phyloP scores from a whole-genome alignment of 1,140 invertebrate genomes.

The Drosophila sulfurigaster region DNA sequence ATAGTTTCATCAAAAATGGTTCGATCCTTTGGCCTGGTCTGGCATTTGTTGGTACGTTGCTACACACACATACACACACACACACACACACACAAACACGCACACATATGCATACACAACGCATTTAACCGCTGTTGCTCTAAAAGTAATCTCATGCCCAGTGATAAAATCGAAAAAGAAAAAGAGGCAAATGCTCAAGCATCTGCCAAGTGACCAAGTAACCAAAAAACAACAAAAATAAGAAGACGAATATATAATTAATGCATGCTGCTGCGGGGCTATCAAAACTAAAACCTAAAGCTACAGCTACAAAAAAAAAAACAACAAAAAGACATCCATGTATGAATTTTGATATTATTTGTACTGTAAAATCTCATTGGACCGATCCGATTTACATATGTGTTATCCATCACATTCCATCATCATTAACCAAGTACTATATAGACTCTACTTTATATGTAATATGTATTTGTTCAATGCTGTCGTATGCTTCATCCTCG shows the following conservation, averaged over 20 bases:
- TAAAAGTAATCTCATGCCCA: slow-evolving; percentile 46
- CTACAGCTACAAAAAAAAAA: neutral
- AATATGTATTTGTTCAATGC: neutral
- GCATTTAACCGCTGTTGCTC: slow-evolving; percentile 15
- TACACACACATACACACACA: slow-evolving; percentile 9
- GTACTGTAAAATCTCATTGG: slow-evolving; percentile 38
- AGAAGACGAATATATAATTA: neutral
- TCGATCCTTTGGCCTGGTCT: slow-evolving; percentile 7
- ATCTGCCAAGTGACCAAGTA: slow-evolving; percentile 37
- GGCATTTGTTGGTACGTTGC: slow-evolving; percentile 32
- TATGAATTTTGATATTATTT: slow-evolving; percentile 43
- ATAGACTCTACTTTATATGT: neutral
- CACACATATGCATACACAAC: neutral
- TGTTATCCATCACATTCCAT: slow-evolving; percentile 18
- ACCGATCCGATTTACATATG: neutral
- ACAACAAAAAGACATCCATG: neutral
- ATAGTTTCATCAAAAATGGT: too few species aligned
- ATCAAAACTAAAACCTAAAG: slow-evolving; percentile 12
- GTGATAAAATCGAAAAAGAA: slow-evolving; percentile 36
- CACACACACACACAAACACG: neutral
- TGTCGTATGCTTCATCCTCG: slow-evolving; percentile 26
- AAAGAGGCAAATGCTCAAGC: slow-evolving; percentile 30
- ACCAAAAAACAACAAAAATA: slow-evolving; percentile 32
- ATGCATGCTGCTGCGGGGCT: slow-evolving; percentile 68
- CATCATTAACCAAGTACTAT: neutral